Percentiles rank a stretch among this genome's conserved stretches.
Evolutionary conservation across 2,113 vertebrate genomes (phyloP).

Genomic region (Stegostoma tigrinum): DNA sequence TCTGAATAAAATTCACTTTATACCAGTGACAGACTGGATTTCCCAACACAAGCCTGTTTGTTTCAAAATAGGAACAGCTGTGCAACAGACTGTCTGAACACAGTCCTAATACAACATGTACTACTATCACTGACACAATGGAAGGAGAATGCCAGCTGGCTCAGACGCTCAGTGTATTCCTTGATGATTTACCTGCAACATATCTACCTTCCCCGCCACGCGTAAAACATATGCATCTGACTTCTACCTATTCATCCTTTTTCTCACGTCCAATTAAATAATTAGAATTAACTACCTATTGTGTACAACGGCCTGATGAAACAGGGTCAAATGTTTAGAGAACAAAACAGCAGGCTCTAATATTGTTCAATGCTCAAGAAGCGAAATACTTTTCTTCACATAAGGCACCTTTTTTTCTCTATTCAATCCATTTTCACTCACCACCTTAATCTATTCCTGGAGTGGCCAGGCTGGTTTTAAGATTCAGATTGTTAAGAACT

Average conservation of each 20-base stretch:
- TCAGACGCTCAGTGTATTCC: slow-evolving; percentile 59
- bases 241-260: slow-evolving; percentile 17
- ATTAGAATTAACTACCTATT: slow-evolving; percentile 25
- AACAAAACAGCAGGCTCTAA: slow-evolving; percentile 18
- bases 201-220: slow-evolving; percentile 38
- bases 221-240: slow-evolving; percentile 3
- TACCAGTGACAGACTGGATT: slow-evolving; percentile 56
- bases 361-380: neutral
- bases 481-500: slow-evolving; percentile 18
- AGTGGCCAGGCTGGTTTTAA: neutral
- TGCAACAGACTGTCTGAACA: slow-evolving; percentile 65
- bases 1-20: slow-evolving; percentile 40
- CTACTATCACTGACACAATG: slow-evolving; percentile 59
- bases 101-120: slow-evolving; percentile 55
- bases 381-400: neutral
- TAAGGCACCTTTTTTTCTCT: neutral
- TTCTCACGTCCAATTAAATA: slow-evolving; percentile 31
- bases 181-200: slow-evolving; percentile 66
- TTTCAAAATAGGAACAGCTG: slow-evolving; percentile 71
- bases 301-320: slow-evolving; percentile 23
- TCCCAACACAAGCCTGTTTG: slow-evolving; percentile 54
- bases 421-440: neutral
- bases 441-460: neutral
- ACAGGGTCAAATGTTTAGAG: slow-evolving; percentile 26
- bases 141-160: slow-evolving; percentile 63